Evolutionary conservation across 2,797 vertebrate species (phyloP), one percentile per base, ranked within the genome.

Genomic region (Delichon dasypus): DNA sequence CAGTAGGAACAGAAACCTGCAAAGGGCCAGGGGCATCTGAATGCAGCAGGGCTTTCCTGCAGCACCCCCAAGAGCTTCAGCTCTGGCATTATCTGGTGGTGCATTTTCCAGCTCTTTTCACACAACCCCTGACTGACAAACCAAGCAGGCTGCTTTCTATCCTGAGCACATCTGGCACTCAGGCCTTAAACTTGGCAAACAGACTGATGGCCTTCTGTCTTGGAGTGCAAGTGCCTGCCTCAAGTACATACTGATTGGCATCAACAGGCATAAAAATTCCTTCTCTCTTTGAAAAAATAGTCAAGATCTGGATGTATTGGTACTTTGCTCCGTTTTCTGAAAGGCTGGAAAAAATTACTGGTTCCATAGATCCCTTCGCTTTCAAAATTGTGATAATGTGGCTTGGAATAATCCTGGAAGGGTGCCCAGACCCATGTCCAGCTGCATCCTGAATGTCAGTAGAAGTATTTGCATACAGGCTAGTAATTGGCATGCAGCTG

Each of bases 351-450:
- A 93, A 95, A 92, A 94, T 93, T 89, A 91, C 89, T 67, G 70
- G 70, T 64, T 94, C 85, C 55, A 54, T 11, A 73, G 61, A 96
- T 83, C 77, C 71, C 27, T 91, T 89, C 64, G 61, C 91, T 93
- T 97, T 96, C 83, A 95, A 94, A 94, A 90, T 42, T 87, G 83
- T 93, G 91, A 95, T 91, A 93, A 95, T 93, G 89, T 92, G 91
- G 76, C 82, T 95, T 80, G 95, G 93, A 92, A 91, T 94, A 91
- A 88, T 90, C 74, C 88, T 96, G 94, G 94, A 88, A 86, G 55
- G 26, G 45, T 91, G 92, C 96, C 94, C 93, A 91, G 93, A 64
- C 13, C 82, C 74, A 70, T 9, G 42, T 95, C 94, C 96, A 96
- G 95, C 94, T 96, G 95, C 94, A 93, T 93, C 89, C 92, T 95